phyloP scores from a whole-genome alignment of 2,888 invertebrate species.

The Leptogaster cylindrica region DNA sequence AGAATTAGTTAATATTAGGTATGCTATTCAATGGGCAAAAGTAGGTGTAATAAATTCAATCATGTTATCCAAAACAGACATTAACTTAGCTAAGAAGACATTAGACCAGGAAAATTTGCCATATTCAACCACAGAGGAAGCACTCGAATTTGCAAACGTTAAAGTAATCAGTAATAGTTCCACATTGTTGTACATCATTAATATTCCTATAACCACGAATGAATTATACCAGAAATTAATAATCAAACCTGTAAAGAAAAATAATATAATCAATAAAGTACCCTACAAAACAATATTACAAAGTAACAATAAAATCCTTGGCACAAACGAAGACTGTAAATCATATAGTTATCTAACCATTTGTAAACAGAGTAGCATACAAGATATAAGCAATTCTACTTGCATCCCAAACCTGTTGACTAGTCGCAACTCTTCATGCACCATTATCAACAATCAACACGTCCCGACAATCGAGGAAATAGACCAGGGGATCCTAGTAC shows the following conservation, averaged over 20 bases:
- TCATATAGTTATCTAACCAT: conserved; percentile 43
- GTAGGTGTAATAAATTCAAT: conserved; percentile 42
- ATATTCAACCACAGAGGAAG: conserved; percentile 47
- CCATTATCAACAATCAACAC: conserved; percentile 42
- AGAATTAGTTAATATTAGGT: conserved; percentile 43
- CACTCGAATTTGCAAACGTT: conserved; percentile 48
- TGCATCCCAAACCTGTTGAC: conserved; percentile 46
- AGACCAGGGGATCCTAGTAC: conserved; percentile 41
- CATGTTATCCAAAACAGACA: conserved; percentile 43
- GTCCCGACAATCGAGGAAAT: conserved; percentile 44
- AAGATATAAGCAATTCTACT: conserved; percentile 41
- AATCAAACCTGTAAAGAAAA: conserved; percentile 44
- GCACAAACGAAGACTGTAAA: conserved; percentile 42
- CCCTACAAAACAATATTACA: conserved; percentile 40
- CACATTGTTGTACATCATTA: conserved; percentile 46
- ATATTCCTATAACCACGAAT: conserved; percentile 45
- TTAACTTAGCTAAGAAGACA: conserved; percentile 36
- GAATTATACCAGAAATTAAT: conserved; percentile 43
- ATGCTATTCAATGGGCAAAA: conserved; percentile 46
- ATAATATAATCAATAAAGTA: conserved; percentile 40
- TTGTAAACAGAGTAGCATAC: conserved; percentile 42
- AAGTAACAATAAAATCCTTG: conserved; percentile 43
- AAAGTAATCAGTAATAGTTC: conserved; percentile 46
- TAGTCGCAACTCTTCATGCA: conserved; percentile 43
- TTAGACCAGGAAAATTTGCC: conserved; percentile 46